Evolutionary conservation across 2,888 invertebrate species (phyloP).

Genomic region (Ichneumon xanthorius): DNA sequence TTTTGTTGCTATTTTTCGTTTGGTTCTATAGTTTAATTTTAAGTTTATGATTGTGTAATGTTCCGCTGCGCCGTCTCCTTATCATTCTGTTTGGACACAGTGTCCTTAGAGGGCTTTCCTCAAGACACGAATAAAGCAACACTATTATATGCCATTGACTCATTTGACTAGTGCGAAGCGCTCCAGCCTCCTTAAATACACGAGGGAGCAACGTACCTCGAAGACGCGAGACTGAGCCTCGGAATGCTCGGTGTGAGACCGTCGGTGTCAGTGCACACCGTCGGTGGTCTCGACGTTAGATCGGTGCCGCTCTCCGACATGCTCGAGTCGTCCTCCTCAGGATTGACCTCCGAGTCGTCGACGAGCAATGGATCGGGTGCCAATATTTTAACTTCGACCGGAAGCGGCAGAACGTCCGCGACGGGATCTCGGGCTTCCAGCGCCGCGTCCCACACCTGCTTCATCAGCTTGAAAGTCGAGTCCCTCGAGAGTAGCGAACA

Average conservation of each 20-base stretch:
- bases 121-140: background rate
- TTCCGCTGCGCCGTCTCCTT: no score
- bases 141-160: background rate
- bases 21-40: no score
- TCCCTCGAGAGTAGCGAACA: conserved; percentile 96
- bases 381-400: conserved; percentile 77
- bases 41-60: no score
- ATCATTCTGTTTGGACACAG: no score
- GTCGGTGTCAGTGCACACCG: conserved; percentile 79
- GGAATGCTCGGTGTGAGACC: conserved; percentile 73
- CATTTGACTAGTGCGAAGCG: no score
- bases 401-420: conserved; percentile 80
- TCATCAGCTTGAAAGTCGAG: conserved; percentile 94
- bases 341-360: conserved; percentile 81
- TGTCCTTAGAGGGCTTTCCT: no score
- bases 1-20: background rate
- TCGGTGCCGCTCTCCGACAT: conserved; percentile 84
- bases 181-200: no score
- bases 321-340: conserved; percentile 84
- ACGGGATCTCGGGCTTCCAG: conserved; percentile 84
- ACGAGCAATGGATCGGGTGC: conserved; percentile 78
- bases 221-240: conserved; percentile 74
- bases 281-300: conserved; percentile 82
- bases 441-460: conserved; percentile 92
- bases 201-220: conserved; percentile 60